Conservation (phyloP, 2,113 vertebrate genomes). For the Pogona vitticeps region DNA sequence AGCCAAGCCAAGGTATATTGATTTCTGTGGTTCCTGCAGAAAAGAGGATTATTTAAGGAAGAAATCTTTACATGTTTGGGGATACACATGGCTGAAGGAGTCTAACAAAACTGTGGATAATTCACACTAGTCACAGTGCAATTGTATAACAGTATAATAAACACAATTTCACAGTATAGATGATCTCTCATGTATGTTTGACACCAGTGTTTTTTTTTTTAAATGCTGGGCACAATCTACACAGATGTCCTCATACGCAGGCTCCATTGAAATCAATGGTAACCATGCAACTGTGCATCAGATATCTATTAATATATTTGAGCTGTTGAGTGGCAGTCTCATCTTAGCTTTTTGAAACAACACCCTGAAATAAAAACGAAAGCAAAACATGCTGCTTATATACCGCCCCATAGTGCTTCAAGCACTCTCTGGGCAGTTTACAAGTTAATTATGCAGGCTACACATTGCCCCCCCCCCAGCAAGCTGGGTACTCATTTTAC, state of each 20-base stretch:
- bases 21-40: slow-evolving; percentile 44
- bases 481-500: too few relatives aligned
- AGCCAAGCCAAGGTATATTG: slow-evolving; percentile 20
- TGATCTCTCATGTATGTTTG: slow-evolving; percentile 68
- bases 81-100: slow-evolving; percentile 51
- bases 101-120: slow-evolving; percentile 49
- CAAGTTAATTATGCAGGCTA: too few relatives aligned
- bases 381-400: too few relatives aligned
- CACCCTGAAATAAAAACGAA: neutral
- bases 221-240: slow-evolving; percentile 6
- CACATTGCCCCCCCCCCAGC: too few relatives aligned
- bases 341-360: neutral
- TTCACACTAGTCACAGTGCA: slow-evolving; percentile 18
- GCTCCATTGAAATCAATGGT: neutral
- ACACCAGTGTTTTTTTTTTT: slow-evolving; percentile 41
- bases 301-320: neutral
- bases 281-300: neutral
- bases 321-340: neutral
- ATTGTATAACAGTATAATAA: slow-evolving; percentile 21
- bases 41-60: slow-evolving; percentile 34
- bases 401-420: too few relatives aligned
- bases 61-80: slow-evolving; percentile 40
- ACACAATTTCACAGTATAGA: slow-evolving; percentile 51
- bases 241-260: neutral
- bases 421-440: too few relatives aligned